Evolutionary conservation across 2,888 invertebrate genomes (phyloP).

Genomic region (Ormyrus thymus): DNA sequence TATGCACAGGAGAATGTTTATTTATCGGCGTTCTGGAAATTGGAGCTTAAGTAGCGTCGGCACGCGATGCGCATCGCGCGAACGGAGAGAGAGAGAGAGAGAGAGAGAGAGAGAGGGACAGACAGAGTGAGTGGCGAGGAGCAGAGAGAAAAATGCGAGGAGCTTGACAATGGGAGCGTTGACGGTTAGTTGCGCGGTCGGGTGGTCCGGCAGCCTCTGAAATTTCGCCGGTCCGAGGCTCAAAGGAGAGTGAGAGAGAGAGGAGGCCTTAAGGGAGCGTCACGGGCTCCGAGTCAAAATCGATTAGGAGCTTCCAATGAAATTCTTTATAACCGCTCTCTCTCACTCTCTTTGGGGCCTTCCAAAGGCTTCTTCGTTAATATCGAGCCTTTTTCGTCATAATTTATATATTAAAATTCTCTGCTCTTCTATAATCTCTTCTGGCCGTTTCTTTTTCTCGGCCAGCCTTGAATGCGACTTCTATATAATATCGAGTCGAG

Average conservation of each 20-base stretch:
- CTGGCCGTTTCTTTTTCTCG: conserved; percentile 12
- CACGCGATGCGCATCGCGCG: conserved; percentile 47
- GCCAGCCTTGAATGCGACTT: conserved; percentile 45
- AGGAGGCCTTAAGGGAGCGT: conserved; percentile 42
- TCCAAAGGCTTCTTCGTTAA: conserved; percentile 34
- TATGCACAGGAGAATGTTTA: conserved; percentile 48
- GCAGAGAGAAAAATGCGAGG: not conserved
- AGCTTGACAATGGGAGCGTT: conserved; percentile 51
- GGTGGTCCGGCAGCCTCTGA: conserved; percentile 49
- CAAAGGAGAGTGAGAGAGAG: conserved; percentile 11
- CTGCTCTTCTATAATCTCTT: conserved; percentile 40
- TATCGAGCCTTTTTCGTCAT: conserved; percentile 53
- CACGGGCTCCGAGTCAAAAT: conserved; percentile 53
- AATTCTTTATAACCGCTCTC: conserved; percentile 45
- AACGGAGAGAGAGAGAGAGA: not conserved
- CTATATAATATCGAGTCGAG: not conserved
- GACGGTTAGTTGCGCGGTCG: conserved; percentile 47
- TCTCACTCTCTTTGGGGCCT: not conserved
- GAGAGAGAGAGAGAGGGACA: conserved; percentile 4
- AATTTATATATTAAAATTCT: conserved; percentile 57
- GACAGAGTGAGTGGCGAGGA: conserved; percentile 1
- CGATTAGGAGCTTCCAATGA: conserved; percentile 58
- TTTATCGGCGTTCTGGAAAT: conserved; percentile 52
- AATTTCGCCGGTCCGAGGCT: conserved; percentile 25
- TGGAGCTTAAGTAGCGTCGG: conserved; percentile 50